Evolutionary conservation across 2,888 invertebrate species (phyloP), one percentile per base, ranked within the genome.

Genomic region (Dilophus febrilis): DNA sequence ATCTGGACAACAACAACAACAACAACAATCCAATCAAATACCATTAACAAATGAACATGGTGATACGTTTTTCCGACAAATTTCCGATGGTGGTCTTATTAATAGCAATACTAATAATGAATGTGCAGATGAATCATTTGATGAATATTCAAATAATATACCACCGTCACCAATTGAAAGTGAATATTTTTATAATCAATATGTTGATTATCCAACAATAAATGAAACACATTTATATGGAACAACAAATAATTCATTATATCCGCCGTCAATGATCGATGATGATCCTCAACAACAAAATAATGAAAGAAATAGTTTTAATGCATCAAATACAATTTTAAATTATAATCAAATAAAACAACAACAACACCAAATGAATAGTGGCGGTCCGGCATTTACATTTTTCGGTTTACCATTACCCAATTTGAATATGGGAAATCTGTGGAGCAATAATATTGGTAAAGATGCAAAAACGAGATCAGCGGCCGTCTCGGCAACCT

Each of bases 361-460:
- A 42, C 35, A 31, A 51, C 48, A 10, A 40, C 0, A 59, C 28
- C 58, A 47, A 47, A 50, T 35, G 45, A 49, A 42, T 17, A 33
- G 26, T 13, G 19, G 26, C 14, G 38, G 38, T n/a, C 66, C 71
- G 1, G 71, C 75, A 1, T 84, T 85, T 48, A 84, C 86, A 12
- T 84, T 87, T 53, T 87, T 87, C 51, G 87, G 87, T 0, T 75
- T 86, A 53, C 86, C 87, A 1, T 55, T 87, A 42, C 81, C 85
- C 2, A 68, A 72, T 30, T 57, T 86, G 35, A 68, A 72, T 30
- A 56, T 86, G 35, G 77, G 75, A 11, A 75, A 75, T 50, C 60
- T 83, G 32, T 69, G 78, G 61, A 54, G 55, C 2, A 59, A 64
- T 10, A 49, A 64, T 19, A 62, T 58, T 42, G 52, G 55, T 5